A percentile compares a stretch with the other conserved stretches of the same genome.
Conservation (phyloP, 2,888 invertebrate genomes). For the Parnassius mnemosyne region DNA sequence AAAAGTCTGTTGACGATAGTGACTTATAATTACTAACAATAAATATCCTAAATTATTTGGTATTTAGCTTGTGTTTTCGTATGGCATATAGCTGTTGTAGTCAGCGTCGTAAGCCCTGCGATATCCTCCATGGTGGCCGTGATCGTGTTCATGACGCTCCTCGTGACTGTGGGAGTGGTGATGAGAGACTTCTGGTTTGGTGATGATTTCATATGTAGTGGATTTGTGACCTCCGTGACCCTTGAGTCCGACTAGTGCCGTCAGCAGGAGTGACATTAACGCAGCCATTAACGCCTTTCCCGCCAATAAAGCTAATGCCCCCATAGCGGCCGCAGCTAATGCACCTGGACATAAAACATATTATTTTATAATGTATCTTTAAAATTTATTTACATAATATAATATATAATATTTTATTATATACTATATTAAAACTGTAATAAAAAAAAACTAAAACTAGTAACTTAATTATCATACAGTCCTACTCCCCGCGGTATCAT, state of each 20-base stretch:
- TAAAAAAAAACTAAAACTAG: too few species aligned
- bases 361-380: background rate
- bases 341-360: constrained; percentile 71
- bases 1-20: too few species aligned
- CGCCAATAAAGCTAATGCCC: constrained; percentile 87
- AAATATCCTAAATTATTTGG: constrained; percentile 29
- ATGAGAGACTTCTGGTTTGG: constrained; percentile 88
- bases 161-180: constrained; percentile 86
- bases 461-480: too few species aligned
- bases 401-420: too few species aligned
- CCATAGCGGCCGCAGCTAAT: constrained; percentile 85
- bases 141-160: constrained; percentile 79
- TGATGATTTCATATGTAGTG: constrained; percentile 91
- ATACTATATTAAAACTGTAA: too few species aligned
- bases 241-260: constrained; percentile 89
- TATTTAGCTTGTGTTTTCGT: constrained; percentile 50
- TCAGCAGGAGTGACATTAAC: constrained; percentile 87
- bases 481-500: too few species aligned
- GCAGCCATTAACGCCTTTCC: constrained; percentile 93
- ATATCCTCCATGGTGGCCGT: constrained; percentile 78
- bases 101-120: constrained; percentile 75
- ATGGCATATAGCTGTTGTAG: constrained; percentile 71
- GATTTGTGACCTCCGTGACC: constrained; percentile 84
- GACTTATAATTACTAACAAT: constrained; percentile 11
- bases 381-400: too few species aligned